Evolutionary conservation across 2,797 vertebrate genomes (phyloP).

Genomic region (Antrozous pallidus): DNA sequence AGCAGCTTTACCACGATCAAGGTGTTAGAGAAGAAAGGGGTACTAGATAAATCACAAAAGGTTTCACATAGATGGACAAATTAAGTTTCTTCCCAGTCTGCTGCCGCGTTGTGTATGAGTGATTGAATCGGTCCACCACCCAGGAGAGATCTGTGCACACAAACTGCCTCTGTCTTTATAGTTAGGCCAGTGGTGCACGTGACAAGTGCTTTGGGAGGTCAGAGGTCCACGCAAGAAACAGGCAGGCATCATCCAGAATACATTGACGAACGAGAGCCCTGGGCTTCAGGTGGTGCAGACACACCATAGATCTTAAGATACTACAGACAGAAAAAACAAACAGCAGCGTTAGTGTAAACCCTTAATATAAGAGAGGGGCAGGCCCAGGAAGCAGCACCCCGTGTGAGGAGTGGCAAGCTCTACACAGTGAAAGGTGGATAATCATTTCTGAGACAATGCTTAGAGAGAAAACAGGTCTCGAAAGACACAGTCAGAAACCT

Average conservation of each 20-base stretch:
- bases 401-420: neutral
- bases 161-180: neutral
- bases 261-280: neutral
- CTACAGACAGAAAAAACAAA: neutral
- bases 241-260: neutral
- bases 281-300: neutral
- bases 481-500: neutral
- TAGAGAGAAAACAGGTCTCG: neutral
- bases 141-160: neutral
- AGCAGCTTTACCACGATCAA: neutral
- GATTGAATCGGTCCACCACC: neutral
- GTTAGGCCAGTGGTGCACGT: neutral
- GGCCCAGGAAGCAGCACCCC: rapidly evolving
- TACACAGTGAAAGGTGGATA: neutral
- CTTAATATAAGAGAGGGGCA: neutral
- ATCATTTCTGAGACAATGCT: neutral
- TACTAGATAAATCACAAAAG: neutral
- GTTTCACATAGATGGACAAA: neutral
- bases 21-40: neutral
- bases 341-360: neutral
- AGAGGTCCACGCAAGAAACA: neutral
- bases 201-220: neutral
- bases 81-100: neutral
- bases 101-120: neutral
- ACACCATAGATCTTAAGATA: neutral